These are phyloP conservation scores for Litocranius walleri DNA, from an alignment of 2,113 vertebrate species.

Conservation along the genomic window DNA sequence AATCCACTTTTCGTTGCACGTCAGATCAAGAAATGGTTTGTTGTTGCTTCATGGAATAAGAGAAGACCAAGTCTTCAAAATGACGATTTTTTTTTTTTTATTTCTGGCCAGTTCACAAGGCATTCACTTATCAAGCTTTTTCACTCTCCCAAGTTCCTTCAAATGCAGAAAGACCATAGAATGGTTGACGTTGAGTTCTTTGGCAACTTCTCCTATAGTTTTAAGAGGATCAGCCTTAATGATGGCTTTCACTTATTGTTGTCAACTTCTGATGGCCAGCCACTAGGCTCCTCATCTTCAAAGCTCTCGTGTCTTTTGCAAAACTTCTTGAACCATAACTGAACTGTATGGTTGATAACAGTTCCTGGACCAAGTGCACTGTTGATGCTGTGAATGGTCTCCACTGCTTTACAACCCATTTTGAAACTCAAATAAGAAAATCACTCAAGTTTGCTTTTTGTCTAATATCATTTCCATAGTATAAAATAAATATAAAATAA, in stretches of 20 bases:
- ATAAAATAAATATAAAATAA: not conserved
- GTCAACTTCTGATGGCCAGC: not conserved
- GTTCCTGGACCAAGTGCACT: not conserved
- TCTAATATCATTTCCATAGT: not conserved
- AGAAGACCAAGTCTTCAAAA: not conserved
- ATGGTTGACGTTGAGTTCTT: not conserved
- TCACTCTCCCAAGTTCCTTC: not conserved
- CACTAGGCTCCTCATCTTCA: not conserved
- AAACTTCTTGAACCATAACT: not conserved
- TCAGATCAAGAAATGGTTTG: not conserved
- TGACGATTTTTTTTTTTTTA: not conserved
- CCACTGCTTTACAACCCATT: not conserved
- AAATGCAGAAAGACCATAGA: not conserved
- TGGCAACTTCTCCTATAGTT: not conserved
- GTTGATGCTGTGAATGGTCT: not conserved
- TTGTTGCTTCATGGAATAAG: not conserved
- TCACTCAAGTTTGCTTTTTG: not conserved
- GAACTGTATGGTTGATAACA: not conserved
- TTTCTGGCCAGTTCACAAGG: not conserved
- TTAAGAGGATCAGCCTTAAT: not conserved
- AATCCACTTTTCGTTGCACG: not conserved
- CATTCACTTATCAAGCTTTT: not conserved
- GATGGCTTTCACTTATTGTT: not conserved
- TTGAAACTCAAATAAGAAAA: not conserved
- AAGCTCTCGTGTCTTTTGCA: not conserved